Evolutionary conservation across 2,797 vertebrate species (phyloP), one percentile per base, ranked within the genome.

Genomic region (Megaceryle alcyon): DNA sequence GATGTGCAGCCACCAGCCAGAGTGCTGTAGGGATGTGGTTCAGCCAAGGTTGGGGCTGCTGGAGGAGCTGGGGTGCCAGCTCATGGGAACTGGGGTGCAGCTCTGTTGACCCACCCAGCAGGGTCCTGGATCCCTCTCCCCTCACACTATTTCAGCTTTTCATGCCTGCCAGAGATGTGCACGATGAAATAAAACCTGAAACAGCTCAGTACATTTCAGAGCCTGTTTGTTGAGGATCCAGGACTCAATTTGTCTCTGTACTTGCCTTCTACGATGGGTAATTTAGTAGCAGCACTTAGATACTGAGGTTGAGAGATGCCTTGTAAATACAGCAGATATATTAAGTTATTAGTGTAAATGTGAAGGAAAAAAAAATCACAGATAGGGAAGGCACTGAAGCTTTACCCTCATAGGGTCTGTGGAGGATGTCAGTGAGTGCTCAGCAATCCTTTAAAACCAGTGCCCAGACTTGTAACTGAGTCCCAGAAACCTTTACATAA

Each of bases 11-110:
- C 88, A 91, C 64, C 53, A 88, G 86, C 82, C 44, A 26, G 20
- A 8, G 4, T 29, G 31, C 33, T 73, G 83, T 16, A 56, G 26
- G 28, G 21, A 10, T 2, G 1, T 8, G 3, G 6, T 17, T 3
- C 11, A 70, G 13, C 22, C 48, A 15, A 46, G 29, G 6, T 1
- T 20, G 28, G 63, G 39, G 35, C 28, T 56, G 31, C 21, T 57
- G 35, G 79, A 97, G 70, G 81, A 86, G 53, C 43, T 6, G 29
- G 33, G 64, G 29, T 85, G 48, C 91, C 94, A 97, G 92, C 90
- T 97, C 73, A 39, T 83, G 96, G 88, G 6, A 17, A 5, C 5
- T 1, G 2, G 35, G 26, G 41, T 12, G 68, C 53, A 88, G 4
- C 22, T 83, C 48, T 65, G 43, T 20, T 54, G 57, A 0, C 2